Evolutionary conservation across 1,140 invertebrate genomes (phyloP), one percentile per base, ranked within the genome.

Genomic region (Sinella curviseta): DNA sequence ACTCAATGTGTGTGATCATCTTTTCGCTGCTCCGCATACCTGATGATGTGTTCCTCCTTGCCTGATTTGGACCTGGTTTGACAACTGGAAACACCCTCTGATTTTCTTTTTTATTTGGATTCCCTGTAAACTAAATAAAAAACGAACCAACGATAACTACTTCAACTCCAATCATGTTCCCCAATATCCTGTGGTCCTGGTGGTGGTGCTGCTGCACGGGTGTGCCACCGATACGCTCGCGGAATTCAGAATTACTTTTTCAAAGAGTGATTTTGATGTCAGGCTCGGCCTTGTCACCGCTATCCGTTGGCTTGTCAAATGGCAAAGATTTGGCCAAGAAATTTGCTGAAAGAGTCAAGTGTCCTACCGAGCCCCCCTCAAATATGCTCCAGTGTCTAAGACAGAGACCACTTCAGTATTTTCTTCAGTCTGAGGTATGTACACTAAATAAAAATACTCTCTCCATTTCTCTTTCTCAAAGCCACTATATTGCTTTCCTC

Each of bases 231-330:
- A 48, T 31, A 70, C 31, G 65, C 31, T 3, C 14, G 28, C 12
- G 65, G 65, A 70, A 70, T 31, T 31, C 65, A 70, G 94, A 93
- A 85, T 89, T 93, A 34, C 90, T 98, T 48, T 98, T 99, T 87
- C 95, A 97, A 86, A 92, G 96, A 83, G 95, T 95, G 4, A 92
- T 99, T 77, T 89, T 99, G 31, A 96, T 98, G 94, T 96, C 94
- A 30, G 97, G 97, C 0, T 97, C 96, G 20, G 96, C 96, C 0
- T 89, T 98, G 55, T 95, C 94, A 82, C 81, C 95, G 94, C 0
- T 98, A 94, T 95, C 96, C 95, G 0, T 87, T 97, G 80, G 94
- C 96, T 74, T 91, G 93, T 55, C 75, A 48, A 31, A 57, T 28
- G 75, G 75, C 1, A 77, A 57, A 60, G 75, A 77, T 33, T 33